Percentiles rank a stretch among this genome's conserved stretches.
Conservation (phyloP, 1,140 invertebrate species). For the Lordiphosa clarofinis region DNA sequence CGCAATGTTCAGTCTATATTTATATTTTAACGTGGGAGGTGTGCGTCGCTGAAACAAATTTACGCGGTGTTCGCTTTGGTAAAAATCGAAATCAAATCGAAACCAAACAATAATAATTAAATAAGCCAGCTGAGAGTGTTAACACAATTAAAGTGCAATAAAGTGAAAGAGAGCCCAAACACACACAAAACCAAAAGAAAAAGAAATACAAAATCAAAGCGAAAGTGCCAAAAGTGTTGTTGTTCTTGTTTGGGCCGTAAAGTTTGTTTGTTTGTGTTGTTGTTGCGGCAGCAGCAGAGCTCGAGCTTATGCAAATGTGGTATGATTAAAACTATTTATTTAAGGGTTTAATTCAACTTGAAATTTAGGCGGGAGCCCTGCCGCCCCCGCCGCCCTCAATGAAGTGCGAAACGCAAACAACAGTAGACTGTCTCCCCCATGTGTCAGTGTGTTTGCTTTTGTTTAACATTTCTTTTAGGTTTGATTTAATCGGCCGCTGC, state of each 20-base stretch:
- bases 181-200: constrained; percentile 23
- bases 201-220: constrained; percentile 4
- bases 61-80: constrained; percentile 25
- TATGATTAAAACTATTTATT: constrained; percentile 16
- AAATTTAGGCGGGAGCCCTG: not conserved
- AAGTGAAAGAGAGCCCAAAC: constrained; percentile 22
- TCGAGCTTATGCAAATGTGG: constrained; percentile 71
- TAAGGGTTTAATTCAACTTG: not conserved
- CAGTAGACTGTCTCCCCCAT: not conserved
- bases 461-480: constrained; percentile 2
- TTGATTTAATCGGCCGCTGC: constrained; percentile 20
- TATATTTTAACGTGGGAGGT: constrained; percentile 2
- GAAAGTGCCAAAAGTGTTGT: constrained; percentile 17
- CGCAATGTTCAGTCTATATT: not conserved
- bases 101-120: constrained; percentile 47
- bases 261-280: constrained; percentile 26
- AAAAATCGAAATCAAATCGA: constrained; percentile 62
- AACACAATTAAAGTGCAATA: constrained; percentile 12
- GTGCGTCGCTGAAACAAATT: constrained; percentile 24
- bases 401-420: constrained; percentile 56
- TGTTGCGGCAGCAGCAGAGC: constrained; percentile 27
- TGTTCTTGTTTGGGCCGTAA: no score
- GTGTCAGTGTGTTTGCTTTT: not conserved
- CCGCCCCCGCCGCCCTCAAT: constrained; percentile 2
- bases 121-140: constrained; percentile 26